Base-by-base conservation (phyloP, 2,113 vertebrate species). In the Nerophis ophidion region DNA sequence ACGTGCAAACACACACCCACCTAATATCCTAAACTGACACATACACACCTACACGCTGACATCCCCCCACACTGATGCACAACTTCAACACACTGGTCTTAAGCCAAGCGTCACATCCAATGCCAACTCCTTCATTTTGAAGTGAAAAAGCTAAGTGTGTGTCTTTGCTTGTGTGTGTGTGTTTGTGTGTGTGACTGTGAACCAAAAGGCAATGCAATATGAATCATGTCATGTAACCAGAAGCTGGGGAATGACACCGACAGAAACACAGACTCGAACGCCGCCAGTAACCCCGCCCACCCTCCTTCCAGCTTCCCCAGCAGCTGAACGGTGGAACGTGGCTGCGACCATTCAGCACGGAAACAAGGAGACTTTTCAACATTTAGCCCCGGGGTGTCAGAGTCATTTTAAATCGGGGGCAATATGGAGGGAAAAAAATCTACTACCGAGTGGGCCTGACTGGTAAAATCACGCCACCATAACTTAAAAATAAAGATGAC, bases 251-350 rank as follows among this genome's bases (percentile, higher is more conserved):
- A 48, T 48, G 58, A 26, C 26, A 19, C 13, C 19, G 58, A 34
- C 15, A 36, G 58, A 35, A 63, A 81, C 89, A 90, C 87, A 91
- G n/a, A 26, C 40, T 15, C 57, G 44, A 34, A 59, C 47, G 17
- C 26, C 44, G 38, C 57, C 49, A 10, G 36, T 88, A 91, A 58
- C 50, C 64, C 38, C 46, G 80, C 78, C 64, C 60, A 33, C 60
- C 48, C 12, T 36, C 52, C 44, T 55, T 15, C 55, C 15, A 15
- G n/a, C 36, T 16, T 4, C 38, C 17, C 54, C 54, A 42, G 54
- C 54, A 56, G 54, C 36, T 56, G 54, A 56, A 56, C 42, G 36
- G 38, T 9, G 10, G 38, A 19, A 42, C 38, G 54, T 56, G 54
- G 40, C 54, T 17, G 36, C 36, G 54, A 42, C 38, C 36, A 40